Conservation (phyloP, 2,113 vertebrate species). For the Acanthochromis polyacanthus region DNA sequence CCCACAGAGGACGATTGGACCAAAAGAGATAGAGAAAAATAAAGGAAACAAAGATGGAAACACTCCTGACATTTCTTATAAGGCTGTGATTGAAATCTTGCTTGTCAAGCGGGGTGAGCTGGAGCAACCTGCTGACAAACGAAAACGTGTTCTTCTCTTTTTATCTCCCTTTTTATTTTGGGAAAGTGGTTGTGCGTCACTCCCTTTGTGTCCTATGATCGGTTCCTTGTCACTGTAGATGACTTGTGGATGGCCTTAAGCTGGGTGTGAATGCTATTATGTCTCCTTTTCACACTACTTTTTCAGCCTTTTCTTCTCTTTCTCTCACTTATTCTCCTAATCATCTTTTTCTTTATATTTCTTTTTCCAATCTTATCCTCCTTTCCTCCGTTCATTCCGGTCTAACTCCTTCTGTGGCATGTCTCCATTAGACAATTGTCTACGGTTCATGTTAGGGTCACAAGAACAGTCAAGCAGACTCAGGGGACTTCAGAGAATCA, state of each 20-base stretch:
- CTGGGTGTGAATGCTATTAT: constrained; percentile 45
- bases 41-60: constrained; percentile 52
- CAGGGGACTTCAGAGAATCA: constrained; percentile 62
- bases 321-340: constrained; percentile 9
- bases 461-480: constrained; percentile 60
- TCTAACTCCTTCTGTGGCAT: constrained; percentile 30
- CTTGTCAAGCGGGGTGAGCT: constrained; percentile 56
- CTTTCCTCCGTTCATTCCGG: constrained; percentile 16
- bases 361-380: constrained; percentile 5
- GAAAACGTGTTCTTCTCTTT: constrained; percentile 49
- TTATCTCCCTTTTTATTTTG: constrained; percentile 43
- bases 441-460: constrained; percentile 71
- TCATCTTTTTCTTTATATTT: constrained; percentile 14
- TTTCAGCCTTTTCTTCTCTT: constrained; percentile 18
- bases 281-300: constrained; percentile 19
- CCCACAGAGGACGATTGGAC: constrained; percentile 57
- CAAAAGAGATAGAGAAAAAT: constrained; percentile 35
- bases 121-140: constrained; percentile 71
- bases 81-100: constrained; percentile 71
- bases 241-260: constrained; percentile 51
- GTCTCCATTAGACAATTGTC: constrained; percentile 71
- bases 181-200: constrained; percentile 46
- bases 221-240: constrained; percentile 50
- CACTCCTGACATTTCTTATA: constrained; percentile 61
- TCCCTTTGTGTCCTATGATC: constrained; percentile 63